Evolutionary conservation across 2,888 invertebrate genomes (phyloP), one percentile per base, ranked within the genome.

Genomic region (Nipponacmea schrenckii): DNA sequence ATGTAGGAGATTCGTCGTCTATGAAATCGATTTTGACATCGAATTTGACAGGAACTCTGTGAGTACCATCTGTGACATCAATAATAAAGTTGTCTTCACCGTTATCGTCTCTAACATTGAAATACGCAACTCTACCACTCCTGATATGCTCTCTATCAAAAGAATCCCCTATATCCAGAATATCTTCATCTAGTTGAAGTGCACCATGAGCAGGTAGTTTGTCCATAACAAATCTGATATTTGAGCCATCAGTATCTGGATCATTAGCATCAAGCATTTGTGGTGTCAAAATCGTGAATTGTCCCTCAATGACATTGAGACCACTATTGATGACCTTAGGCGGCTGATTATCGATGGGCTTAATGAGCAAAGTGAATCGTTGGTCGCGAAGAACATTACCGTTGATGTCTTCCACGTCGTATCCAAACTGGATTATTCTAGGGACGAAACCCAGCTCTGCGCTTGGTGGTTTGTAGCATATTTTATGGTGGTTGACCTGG

Each of bases 61-160:
- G 88, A n/a, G 85, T 76, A 3, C 89, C 89, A 79, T 89, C 89
- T 7, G 87, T 84, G 0, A 88, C 83, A 70, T 88, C 86, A 20
- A 89, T 67, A n/a, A 74, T 74, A 72, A 89, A 85, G 14, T 72
- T 69, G 72, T 89, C 89, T 64, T 79, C 76, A 17, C 81, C 77
- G 31, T 76, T 78, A 68, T 88, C 86, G 15, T 81, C 80, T 31
- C 87, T 87, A 27, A 74, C 73, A 69, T 88, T 85, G 14, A 77
- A 71, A 77, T 89, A 89, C 20, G 79, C 74, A 46, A 89, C 80
- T 24, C 79, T 70, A 12, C 86, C 84, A 71, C 74, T 75, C 12
- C 68, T 69, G 27, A 89, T 83, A 69, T 88, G 87, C n/a, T 70
- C 70, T 50, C 78, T 77, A 12, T 79, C 80, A 68, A 89, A 87